A percentile compares a stretch with the other conserved stretches of the same genome.
Conservation (phyloP, 2,113 vertebrate genomes). For the Physeter macrocephalus region DNA sequence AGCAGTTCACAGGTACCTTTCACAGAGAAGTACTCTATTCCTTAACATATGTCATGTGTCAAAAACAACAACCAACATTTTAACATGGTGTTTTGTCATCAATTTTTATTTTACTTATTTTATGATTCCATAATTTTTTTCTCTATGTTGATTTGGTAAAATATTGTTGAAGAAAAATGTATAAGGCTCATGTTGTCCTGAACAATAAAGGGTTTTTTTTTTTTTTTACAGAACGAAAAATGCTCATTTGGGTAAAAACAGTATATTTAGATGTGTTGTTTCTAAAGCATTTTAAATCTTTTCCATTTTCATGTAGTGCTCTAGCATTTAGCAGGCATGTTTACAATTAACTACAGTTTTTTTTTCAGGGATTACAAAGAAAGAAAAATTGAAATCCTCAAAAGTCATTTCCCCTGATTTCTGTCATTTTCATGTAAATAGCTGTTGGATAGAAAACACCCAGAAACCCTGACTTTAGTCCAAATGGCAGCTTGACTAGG, state of each 20-base stretch:
- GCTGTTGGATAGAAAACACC: background rate
- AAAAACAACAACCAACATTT: background rate
- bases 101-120: conserved; percentile 11
- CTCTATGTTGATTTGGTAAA: background rate
- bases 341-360: conserved; percentile 18
- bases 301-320: background rate
- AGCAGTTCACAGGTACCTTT: background rate
- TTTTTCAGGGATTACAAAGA: conserved; percentile 2
- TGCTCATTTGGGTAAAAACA: background rate
- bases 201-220: background rate
- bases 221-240: background rate
- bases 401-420: conserved; percentile 47
- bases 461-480: conserved; percentile 4
- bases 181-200: background rate
- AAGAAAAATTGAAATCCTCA: conserved; percentile 31
- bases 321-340: background rate
- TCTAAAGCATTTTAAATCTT: conserved; percentile 21
- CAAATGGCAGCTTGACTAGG: background rate
- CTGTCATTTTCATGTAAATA: conserved; percentile 50
- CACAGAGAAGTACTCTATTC: background rate
- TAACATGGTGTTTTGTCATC: background rate
- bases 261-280: background rate
- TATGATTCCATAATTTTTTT: background rate
- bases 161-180: background rate
- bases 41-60: background rate